phyloP scores from a whole-genome alignment of 2,888 invertebrate species.

The Leptodirus hochenwartii region DNA sequence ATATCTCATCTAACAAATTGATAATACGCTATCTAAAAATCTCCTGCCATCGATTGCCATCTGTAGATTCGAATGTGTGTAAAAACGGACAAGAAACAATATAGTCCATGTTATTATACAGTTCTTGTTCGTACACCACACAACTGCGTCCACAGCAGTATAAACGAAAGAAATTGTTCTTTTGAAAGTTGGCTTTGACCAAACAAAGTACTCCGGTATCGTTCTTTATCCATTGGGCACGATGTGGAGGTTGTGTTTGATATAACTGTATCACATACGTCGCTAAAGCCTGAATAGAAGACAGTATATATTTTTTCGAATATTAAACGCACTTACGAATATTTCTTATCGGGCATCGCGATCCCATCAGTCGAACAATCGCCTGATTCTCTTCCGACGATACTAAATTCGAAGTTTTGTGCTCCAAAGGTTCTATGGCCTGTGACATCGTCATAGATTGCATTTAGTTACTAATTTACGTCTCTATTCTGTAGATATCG shows the following conservation, averaged over 20 bases:
- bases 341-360: constrained; percentile 58
- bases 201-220: constrained; percentile 79
- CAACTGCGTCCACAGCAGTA: constrained; percentile 62
- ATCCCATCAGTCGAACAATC: constrained; percentile 64
- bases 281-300: constrained; percentile 60
- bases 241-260: constrained; percentile 65
- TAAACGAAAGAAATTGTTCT: constrained; percentile 81
- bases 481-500: too few species aligned
- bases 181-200: constrained; percentile 71
- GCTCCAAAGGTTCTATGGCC: too few species aligned
- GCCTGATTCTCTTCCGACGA: constrained; percentile 69
- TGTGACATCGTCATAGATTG: too few species aligned
- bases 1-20: too few species aligned
- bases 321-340: too few species aligned
- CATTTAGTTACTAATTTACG: too few species aligned
- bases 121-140: constrained; percentile 87
- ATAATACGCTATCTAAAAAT: too few species aligned
- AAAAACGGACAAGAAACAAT: constrained; percentile 61
- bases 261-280: constrained; percentile 78
- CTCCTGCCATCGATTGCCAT: too few species aligned
- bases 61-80: constrained; percentile 88
- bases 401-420: constrained; percentile 47
- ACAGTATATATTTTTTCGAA: too few species aligned
- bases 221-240: constrained; percentile 70
- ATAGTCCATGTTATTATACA: constrained; percentile 81